Conservation (phyloP, 1,140 invertebrate genomes). For the Argopecten irradians region DNA sequence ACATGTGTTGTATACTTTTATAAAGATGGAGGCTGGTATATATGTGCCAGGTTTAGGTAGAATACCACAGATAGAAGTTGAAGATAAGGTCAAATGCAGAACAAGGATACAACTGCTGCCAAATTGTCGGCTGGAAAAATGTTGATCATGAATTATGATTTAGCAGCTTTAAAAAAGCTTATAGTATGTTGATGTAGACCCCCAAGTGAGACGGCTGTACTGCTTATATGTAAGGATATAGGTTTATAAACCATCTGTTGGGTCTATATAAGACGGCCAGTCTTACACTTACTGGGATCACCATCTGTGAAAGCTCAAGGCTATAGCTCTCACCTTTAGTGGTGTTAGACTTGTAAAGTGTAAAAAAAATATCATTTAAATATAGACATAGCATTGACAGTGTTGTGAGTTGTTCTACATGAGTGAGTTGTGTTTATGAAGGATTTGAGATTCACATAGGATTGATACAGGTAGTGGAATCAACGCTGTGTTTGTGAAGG, state of each 20-base stretch:
- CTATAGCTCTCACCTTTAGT: slow-evolving; percentile 11
- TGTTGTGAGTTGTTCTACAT: neutral
- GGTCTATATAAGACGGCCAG: too few relatives aligned
- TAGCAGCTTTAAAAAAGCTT: neutral
- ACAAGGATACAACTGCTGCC: neutral
- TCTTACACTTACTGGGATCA: neutral
- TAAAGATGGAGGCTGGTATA: neutral
- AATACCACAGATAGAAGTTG: neutral
- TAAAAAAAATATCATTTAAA: neutral
- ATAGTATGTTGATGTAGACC: neutral
- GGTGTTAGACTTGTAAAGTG: neutral
- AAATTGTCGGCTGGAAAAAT: neutral
- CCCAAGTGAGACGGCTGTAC: neutral
- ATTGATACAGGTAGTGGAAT: too few relatives aligned
- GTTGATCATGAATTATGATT: neutral
- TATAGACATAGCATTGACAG: neutral
- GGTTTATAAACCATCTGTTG: neutral
- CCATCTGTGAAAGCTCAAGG: neutral
- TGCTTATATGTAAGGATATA: neutral
- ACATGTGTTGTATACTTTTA: too few relatives aligned
- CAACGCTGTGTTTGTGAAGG: neutral
- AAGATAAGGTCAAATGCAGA: neutral
- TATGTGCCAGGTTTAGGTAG: neutral
- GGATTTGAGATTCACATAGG: neutral
- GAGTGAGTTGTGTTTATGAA: neutral